A percentile compares a stretch with the other conserved stretches of the same genome.
These are phyloP conservation scores for Synanceia verrucosa DNA, from an alignment of 2,797 vertebrate genomes.

Conservation along the genomic window DNA sequence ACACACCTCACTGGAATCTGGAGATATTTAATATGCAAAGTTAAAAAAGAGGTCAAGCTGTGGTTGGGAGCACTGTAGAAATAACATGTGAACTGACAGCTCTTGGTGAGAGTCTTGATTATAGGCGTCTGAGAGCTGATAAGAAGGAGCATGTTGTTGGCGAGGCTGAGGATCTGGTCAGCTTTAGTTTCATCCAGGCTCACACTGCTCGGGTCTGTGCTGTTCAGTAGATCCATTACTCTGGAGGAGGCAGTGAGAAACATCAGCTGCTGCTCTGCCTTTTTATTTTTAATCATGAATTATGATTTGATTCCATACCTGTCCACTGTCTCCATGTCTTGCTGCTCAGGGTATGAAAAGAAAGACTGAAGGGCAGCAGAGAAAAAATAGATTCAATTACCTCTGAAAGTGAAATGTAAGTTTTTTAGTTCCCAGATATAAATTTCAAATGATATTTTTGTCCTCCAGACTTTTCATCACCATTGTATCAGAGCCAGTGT, in stretches of 20 bases:
- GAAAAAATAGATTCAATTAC: background rate
- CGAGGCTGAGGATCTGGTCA: conserved; percentile 80
- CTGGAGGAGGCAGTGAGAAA: conserved; percentile 57
- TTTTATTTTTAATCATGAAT: background rate
- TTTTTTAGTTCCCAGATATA: background rate
- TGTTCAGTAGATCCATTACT: conserved; percentile 73
- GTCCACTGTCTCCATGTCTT: conserved; percentile 56
- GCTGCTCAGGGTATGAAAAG: conserved; percentile 41
- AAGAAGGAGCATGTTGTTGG: conserved; percentile 79
- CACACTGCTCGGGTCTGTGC: conserved; percentile 76
- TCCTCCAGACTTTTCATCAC: conserved; percentile 39
- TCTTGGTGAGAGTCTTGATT: conserved; percentile 79
- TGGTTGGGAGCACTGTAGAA: background rate
- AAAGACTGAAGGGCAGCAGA: conserved; percentile 43
- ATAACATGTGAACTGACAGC: conserved; percentile 73
- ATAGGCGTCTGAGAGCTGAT: conserved; percentile 81
- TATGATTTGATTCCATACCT: conserved; percentile 65
- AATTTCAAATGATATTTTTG: background rate
- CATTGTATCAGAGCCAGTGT: conserved; percentile 46
- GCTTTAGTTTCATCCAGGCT: conserved; percentile 81
- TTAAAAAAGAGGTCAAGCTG: background rate
- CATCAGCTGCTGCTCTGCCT: background rate
- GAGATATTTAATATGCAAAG: background rate
- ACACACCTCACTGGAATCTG: conserved; percentile 79
- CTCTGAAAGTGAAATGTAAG: background rate